Evolutionary conservation across 2,888 invertebrate species (phyloP), one percentile per base, ranked within the genome.

Genomic region (Lucinisca nassula): DNA sequence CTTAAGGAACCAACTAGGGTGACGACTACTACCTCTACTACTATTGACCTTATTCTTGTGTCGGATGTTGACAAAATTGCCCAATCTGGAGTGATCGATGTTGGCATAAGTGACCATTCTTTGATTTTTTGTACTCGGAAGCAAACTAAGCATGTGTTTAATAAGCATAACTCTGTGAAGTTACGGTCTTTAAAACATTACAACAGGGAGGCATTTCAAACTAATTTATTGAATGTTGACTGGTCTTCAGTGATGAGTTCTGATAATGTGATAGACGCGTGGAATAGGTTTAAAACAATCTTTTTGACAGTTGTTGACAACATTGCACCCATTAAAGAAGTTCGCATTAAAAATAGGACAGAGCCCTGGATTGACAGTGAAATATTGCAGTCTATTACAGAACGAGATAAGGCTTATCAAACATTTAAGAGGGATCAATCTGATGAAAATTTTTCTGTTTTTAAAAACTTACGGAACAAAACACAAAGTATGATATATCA

Each of bases 341-440:
- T 82, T 24, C 30, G 83, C 0, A 49, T 78, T 30, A 67, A 83
- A 45, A 70, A 83, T 30, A 70, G 83, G 49, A 77, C 77, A 8
- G 78, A n/a, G n/a, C n/a, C n/a, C n/a, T 77, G 77, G 82, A 51
- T 76, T 70, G 37, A 82, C 27, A 45, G 35, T 24, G 76, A 82
- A 70, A 70, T 82, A n/a, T 37, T 82, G 24, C 1, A 77, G 12
- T 83, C 73, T 45, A 83, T 83, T 72, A 78, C 77, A 14, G 82
- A 70, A 12, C 40, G 83, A 38, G 83, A 78, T 45, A 79, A 78
- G 35, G 84, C 79, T 0, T 83, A 72, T 78, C 61, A 45, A 30
- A 27, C 8, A 8, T 77, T 73, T 37, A 83, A 72, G 27, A 49
- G 35, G 24, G n/a, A 37, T 32, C 40, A 79, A 79, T 30, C 49